A percentile compares a stretch with the other conserved stretches of the same genome.
These are phyloP conservation scores for Amphiprion clarkii DNA, from an alignment of 2,797 vertebrate genomes.

Conservation along the genomic window DNA sequence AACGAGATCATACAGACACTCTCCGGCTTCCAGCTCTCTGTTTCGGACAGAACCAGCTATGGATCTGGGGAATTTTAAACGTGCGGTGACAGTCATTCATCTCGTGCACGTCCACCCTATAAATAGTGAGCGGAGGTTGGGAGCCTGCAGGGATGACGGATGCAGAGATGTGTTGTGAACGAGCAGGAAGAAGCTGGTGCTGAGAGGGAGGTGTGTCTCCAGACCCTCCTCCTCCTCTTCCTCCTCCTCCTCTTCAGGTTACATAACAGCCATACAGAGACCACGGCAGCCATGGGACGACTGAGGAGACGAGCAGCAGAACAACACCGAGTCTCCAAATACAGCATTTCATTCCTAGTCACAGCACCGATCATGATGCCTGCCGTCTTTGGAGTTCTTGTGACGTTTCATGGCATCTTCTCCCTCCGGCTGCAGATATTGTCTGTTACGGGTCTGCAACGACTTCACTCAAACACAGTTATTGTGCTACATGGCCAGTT, in stretches of 20 bases:
- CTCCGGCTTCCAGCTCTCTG: slow-evolving; percentile 15
- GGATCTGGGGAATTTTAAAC: slow-evolving; percentile 12
- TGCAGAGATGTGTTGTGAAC: slow-evolving; percentile 33
- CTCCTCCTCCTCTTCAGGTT: slow-evolving; percentile 43
- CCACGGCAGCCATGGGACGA: slow-evolving; percentile 39
- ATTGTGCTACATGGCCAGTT: too few relatives aligned
- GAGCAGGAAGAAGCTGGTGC: slow-evolving; percentile 45
- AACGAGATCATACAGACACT: background rate
- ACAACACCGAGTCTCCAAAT: background rate
- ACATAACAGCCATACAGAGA: slow-evolving; percentile 59
- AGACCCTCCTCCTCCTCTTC: slow-evolving; percentile 13
- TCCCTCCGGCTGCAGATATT: too few relatives aligned
- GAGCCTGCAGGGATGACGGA: slow-evolving; percentile 46
- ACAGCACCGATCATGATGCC: too few relatives aligned
- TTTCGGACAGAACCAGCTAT: slow-evolving; percentile 33
- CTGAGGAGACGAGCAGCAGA: slow-evolving; percentile 22
- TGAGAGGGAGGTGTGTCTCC: slow-evolving; percentile 7
- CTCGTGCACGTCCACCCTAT: slow-evolving; percentile 33
- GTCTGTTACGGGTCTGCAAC: too few relatives aligned
- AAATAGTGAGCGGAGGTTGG: slow-evolving; percentile 41
- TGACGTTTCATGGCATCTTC: too few relatives aligned
- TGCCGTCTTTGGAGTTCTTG: too few relatives aligned
- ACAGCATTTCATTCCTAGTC: too few relatives aligned
- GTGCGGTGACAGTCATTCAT: slow-evolving; percentile 16
- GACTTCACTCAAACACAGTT: too few relatives aligned